These are phyloP conservation scores for Geococcyx californianus DNA, from an alignment of 2,113 vertebrate genomes.

Conservation along the genomic window DNA sequence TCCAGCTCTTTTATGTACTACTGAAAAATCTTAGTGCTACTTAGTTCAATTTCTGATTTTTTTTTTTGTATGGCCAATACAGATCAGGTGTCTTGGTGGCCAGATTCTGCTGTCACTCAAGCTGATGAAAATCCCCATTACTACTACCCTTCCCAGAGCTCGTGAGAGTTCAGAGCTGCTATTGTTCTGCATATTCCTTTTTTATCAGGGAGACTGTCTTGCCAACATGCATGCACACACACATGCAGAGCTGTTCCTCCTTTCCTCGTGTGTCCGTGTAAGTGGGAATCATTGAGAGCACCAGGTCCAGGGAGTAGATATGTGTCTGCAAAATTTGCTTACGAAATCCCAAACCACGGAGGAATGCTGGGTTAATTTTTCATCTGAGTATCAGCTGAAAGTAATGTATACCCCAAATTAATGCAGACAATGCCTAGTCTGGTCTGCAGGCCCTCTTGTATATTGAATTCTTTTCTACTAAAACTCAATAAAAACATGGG, in stretches of 20 bases:
- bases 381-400: constrained; percentile 40
- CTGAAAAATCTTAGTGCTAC: not conserved
- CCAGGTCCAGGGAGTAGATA: not conserved
- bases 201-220: not conserved
- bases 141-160: not conserved
- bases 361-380: constrained; percentile 56
- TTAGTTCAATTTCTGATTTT: not conserved
- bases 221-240: rapidly evolving
- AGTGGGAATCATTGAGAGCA: not conserved
- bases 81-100: not conserved
- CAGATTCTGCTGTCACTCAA: not conserved
- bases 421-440: constrained; percentile 60
- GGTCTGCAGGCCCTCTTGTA: constrained; percentile 57
- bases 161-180: not conserved
- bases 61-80: not conserved
- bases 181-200: not conserved
- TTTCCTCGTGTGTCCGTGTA: not conserved
- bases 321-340: not conserved
- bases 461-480: constrained; percentile 66
- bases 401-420: constrained; percentile 68
- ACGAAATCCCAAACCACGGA: not conserved
- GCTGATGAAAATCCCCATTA: not conserved
- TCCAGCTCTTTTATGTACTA: not conserved
- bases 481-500: constrained; percentile 69
- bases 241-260: not conserved